Evolutionary conservation across 2,888 invertebrate species (phyloP).

Genomic region (Zaprionus bogoriensis): DNA sequence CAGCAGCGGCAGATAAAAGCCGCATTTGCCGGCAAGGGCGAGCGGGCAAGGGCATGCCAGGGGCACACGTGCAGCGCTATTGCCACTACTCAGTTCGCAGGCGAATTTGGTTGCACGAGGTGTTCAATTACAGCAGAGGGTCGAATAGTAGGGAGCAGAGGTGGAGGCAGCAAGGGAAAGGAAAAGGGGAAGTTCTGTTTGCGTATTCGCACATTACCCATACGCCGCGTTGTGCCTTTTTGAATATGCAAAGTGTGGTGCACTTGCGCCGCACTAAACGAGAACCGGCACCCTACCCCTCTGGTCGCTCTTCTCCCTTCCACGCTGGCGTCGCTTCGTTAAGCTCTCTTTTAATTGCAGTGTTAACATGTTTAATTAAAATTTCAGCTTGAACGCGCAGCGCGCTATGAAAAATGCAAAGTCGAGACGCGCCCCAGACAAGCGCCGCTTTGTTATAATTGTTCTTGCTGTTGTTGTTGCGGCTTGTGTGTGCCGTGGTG

Average conservation of each 20-base stretch:
- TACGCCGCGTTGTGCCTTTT: constrained; percentile 33
- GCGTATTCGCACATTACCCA: constrained; percentile 31
- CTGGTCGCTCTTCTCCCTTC: neutral
- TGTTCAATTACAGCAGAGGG: constrained; percentile 33
- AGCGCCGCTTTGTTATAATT: constrained; percentile 30
- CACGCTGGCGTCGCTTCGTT: constrained; percentile 9
- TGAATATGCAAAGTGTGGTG: constrained; percentile 12
- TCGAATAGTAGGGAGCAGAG: neutral
- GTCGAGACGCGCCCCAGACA: constrained; percentile 64
- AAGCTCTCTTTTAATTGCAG: constrained; percentile 63
- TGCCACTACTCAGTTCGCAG: constrained; percentile 10
- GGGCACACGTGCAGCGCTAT: too few relatives aligned
- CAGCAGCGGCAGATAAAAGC: constrained; percentile 16
- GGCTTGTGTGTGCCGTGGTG: constrained; percentile 20
- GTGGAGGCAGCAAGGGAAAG: neutral
- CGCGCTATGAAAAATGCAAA: constrained; percentile 48
- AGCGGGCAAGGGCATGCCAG: neutral
- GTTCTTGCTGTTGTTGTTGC: neutral
- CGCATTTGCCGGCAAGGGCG: neutral
- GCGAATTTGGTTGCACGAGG: constrained; percentile 5
- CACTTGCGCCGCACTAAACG: neutral
- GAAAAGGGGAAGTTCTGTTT: neutral
- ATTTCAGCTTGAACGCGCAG: constrained; percentile 65
- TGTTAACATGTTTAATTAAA: constrained; percentile 76
- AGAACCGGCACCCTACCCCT: neutral